Percentiles rank a stretch among this genome's conserved stretches.
These are phyloP conservation scores for Trichogramma dendrolimi DNA, from an alignment of 2,888 invertebrate genomes.

Conservation along the genomic window DNA sequence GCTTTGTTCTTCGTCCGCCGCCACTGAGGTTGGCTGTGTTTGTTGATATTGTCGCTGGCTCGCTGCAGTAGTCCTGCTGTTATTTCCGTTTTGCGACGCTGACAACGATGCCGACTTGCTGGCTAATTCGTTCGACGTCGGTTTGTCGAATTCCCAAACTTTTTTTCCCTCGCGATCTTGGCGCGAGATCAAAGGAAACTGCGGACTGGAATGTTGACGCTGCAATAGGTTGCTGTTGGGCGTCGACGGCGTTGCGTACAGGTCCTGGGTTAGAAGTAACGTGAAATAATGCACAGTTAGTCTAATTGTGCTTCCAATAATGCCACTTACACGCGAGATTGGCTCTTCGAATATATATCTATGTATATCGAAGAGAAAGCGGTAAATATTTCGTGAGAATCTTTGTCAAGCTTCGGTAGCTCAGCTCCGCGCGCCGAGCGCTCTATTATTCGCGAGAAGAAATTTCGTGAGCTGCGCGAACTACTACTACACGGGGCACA, in stretches of 20 bases:
- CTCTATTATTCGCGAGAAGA: too few species aligned
- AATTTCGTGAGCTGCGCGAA: too few species aligned
- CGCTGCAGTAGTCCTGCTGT: slow-evolving; percentile 17
- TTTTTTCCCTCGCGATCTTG: slow-evolving; percentile 15
- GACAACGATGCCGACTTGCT: too few species aligned
- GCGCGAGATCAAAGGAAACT: slow-evolving; percentile 14
- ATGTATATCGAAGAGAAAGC: too few species aligned
- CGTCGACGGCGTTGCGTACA: slow-evolving; percentile 28
- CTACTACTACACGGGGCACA: too few species aligned
- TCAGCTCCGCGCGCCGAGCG: too few species aligned
- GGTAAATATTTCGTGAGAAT: too few species aligned
- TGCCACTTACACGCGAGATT: too few species aligned
- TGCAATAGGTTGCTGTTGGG: slow-evolving; percentile 31
- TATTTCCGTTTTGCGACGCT: neutral
- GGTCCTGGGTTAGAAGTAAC: slow-evolving; percentile 19
- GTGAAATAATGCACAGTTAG: too few species aligned
- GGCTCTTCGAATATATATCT: too few species aligned
- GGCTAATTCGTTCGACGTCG: neutral
- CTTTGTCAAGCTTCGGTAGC: too few species aligned
- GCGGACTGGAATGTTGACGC: slow-evolving; percentile 45
- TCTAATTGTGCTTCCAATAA: too few species aligned
- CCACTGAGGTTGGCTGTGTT: neutral
- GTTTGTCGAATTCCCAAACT: slow-evolving; percentile 19
- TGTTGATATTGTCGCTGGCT: slow-evolving; percentile 2
- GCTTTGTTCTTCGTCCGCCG: slow-evolving; percentile 2